Conservation (phyloP, 2,113 vertebrate species). For the Archilochus colubris region DNA sequence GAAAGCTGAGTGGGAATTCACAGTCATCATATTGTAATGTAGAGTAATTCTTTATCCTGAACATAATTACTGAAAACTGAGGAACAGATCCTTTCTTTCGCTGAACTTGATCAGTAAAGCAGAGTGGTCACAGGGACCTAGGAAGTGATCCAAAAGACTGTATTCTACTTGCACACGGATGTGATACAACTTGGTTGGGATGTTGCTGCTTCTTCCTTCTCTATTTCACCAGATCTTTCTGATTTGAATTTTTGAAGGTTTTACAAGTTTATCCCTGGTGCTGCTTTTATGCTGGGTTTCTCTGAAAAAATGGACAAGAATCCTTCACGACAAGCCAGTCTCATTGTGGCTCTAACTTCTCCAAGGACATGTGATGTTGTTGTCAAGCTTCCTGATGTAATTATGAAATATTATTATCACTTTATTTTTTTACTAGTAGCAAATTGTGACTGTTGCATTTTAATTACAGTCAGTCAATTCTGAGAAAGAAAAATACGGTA, state of each 20-base stretch:
- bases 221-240: slow-evolving; percentile 4
- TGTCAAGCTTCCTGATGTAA: slow-evolving; percentile 77
- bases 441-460: neutral
- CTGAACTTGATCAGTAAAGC: neutral
- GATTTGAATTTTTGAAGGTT: slow-evolving; percentile 68
- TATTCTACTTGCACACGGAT: neutral
- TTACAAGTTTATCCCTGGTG: slow-evolving; percentile 48
- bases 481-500: neutral
- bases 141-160: neutral
- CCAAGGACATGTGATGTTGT: slow-evolving; percentile 70
- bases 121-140: neutral
- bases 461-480: neutral
- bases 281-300: slow-evolving; percentile 57
- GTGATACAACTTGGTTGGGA: neutral
- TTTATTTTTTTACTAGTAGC: neutral
- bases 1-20: neutral
- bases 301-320: slow-evolving; percentile 66
- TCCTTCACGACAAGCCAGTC: slow-evolving; percentile 60
- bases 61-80: neutral
- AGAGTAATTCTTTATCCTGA: neutral
- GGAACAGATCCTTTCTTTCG: neutral
- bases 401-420: neutral
- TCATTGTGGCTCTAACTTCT: slow-evolving; percentile 70
- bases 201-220: neutral
- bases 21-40: neutral